These are phyloP conservation scores for Schizothorax lantsangensis DNA, from an alignment of 2,797 vertebrate genomes.

Conservation along the genomic window DNA sequence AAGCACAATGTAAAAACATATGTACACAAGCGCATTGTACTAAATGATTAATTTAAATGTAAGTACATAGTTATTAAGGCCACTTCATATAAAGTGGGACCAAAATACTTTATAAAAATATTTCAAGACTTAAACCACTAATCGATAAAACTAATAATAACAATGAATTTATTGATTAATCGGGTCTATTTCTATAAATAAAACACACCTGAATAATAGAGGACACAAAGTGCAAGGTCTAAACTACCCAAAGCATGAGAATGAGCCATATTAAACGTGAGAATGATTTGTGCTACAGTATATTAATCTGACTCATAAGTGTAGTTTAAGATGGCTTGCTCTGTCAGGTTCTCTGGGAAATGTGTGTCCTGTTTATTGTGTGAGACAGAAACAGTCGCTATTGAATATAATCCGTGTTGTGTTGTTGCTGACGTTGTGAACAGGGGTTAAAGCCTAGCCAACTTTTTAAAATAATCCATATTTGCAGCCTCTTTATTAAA, in stretches of 20 bases:
- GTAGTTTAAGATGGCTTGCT: not conserved
- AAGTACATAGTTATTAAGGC: not conserved
- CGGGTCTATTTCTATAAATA: too few relatives aligned
- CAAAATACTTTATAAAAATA: too few relatives aligned
- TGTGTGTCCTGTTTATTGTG: not conserved
- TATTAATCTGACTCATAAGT: not conserved
- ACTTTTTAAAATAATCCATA: not conserved
- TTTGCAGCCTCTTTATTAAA: not conserved
- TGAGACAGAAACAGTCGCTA: not conserved
- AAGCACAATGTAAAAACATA: not conserved
- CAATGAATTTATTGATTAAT: too few relatives aligned
- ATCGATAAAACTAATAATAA: too few relatives aligned
- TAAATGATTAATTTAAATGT: not conserved
- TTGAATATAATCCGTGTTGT: not conserved
- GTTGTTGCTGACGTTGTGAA: not conserved
- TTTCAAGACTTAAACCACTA: too few relatives aligned
- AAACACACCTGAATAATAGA: too few relatives aligned
- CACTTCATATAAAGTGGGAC: not conserved
- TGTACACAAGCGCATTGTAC: not conserved
- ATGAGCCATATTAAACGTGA: not conserved
- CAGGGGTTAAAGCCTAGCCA: not conserved
- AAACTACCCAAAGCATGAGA: too few relatives aligned
- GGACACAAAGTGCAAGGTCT: too few relatives aligned
- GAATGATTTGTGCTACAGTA: not conserved
- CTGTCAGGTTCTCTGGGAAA: not conserved